A percentile compares a stretch with the other conserved stretches of the same genome.
These are phyloP conservation scores for Setipinna tenuifilis DNA, from an alignment of 2,797 vertebrate species.

Conservation along the genomic window DNA sequence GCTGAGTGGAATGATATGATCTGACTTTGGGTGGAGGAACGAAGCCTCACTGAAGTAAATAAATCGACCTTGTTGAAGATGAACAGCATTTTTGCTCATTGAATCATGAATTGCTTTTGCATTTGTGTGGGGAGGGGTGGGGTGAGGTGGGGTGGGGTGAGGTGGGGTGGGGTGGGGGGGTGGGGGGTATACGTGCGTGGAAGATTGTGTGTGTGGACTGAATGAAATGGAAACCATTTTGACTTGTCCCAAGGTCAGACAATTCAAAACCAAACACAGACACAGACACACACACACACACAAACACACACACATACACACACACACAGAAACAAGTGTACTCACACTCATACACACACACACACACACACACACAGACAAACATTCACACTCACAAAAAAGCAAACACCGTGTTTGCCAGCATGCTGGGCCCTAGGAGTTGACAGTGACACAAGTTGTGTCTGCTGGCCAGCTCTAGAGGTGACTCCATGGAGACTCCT, in stretches of 20 bases:
- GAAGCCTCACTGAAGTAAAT: neutral
- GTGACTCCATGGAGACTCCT: neutral
- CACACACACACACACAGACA: neutral
- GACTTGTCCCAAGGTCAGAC: slow-evolving; percentile 9
- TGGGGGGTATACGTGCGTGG: neutral
- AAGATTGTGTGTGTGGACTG: neutral
- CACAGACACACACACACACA: neutral
- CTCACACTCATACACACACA: neutral
- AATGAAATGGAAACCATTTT: slow-evolving; percentile 13
- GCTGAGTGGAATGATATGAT: slow-evolving; percentile 1
- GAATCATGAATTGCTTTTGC: neutral
- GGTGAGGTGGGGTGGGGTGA: too few relatives aligned
- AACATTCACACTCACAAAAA: neutral
- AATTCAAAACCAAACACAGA: neutral
- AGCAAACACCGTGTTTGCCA: slow-evolving; percentile 1
- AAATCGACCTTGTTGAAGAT: slow-evolving; percentile 1
- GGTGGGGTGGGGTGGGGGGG: too few relatives aligned
- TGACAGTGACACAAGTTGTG: neutral
- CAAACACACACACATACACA: neutral
- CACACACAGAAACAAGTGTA: neutral
- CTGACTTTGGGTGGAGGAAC: neutral
- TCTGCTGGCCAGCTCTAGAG: neutral
- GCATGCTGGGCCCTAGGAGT: neutral
- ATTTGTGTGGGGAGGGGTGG: neutral
- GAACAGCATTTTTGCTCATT: slow-evolving; percentile 7